These are phyloP conservation scores for Luidia sarsii DNA, from an alignment of 53 echinoderm and acorn worm species.

Conservation along the genomic window DNA sequence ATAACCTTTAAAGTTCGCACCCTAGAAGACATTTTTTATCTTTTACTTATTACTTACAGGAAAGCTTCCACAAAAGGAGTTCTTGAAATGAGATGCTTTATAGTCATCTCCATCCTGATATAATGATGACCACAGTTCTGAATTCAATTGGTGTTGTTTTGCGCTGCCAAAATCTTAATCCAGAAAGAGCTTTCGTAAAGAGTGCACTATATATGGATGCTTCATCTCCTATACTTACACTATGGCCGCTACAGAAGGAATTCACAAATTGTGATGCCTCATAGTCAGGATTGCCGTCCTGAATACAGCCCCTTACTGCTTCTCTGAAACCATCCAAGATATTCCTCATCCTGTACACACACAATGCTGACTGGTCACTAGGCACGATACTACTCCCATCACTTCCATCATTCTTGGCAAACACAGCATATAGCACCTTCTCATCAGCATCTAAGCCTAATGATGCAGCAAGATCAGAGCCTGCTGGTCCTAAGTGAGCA, in stretches of 20 bases:
- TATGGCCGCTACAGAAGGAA: no score
- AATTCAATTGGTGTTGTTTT: no score
- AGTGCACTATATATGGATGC: no score
- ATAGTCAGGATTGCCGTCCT: no score
- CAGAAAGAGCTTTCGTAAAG: no score
- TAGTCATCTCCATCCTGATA: slow-evolving; percentile 33
- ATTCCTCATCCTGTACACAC: slow-evolving; percentile 74
- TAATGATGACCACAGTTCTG: no score
- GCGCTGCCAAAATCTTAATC: no score
- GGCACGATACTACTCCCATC: slow-evolving; percentile 28
- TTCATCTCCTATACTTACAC: no score
- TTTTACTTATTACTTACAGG: neutral
- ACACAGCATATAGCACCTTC: slow-evolving; percentile 70
- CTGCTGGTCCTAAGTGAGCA: slow-evolving; percentile 66
- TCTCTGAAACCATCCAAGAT: slow-evolving; percentile 60
- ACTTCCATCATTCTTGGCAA: slow-evolving; percentile 33
- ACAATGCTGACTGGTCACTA: slow-evolving; percentile 62
- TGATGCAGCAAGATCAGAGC: slow-evolving; percentile 56
- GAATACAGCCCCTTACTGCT: slow-evolving; percentile 48
- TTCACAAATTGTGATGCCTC: no score
- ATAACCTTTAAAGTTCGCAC: no score
- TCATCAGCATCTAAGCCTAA: slow-evolving; percentile 37
- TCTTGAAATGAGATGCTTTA: slow-evolving; percentile 2
- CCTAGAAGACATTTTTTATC: neutral
- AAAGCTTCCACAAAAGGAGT: neutral